A percentile compares a stretch with the other conserved stretches of the same genome.
Conservation (phyloP, 2,113 vertebrate genomes). For the Morone chrysops region DNA sequence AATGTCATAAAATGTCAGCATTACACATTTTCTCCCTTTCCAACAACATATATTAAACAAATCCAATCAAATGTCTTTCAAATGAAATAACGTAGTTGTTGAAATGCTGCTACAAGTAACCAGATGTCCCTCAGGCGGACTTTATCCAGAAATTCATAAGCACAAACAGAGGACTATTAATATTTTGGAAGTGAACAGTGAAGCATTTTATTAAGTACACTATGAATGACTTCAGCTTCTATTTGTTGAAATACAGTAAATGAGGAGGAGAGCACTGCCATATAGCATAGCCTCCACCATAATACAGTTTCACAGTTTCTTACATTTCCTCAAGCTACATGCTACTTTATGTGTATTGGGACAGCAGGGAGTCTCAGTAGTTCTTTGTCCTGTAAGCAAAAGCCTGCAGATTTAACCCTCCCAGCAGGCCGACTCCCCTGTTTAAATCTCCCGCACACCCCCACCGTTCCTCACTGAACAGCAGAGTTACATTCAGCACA, state of each 20-base stretch:
- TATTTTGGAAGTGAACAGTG: background rate
- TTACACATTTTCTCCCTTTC: background rate
- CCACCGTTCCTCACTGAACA: background rate
- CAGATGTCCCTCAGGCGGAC: background rate
- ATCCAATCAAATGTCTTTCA: background rate
- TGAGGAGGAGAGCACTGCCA: background rate
- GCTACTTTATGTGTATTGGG: background rate
- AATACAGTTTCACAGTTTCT: constrained; percentile 19
- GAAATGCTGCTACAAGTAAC: background rate
- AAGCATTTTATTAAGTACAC: background rate
- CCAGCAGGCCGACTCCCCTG: background rate
- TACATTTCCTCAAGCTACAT: background rate
- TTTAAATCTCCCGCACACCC: background rate
- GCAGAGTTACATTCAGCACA: background rate
- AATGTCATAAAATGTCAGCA: constrained; percentile 12
- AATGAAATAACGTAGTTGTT: background rate
- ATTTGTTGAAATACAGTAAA: background rate
- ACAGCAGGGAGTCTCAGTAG: background rate
- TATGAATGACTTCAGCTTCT: background rate
- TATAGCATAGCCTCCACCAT: background rate
- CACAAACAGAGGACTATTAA: background rate
- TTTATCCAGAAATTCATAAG: background rate
- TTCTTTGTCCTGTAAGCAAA: background rate
- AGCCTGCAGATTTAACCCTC: background rate
- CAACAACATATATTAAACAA: constrained; percentile 4